A percentile compares a stretch with the other conserved stretches of the same genome.
Evolutionary conservation across 2,888 invertebrate species (phyloP).

Genomic region (Geophilus truncorum): DNA sequence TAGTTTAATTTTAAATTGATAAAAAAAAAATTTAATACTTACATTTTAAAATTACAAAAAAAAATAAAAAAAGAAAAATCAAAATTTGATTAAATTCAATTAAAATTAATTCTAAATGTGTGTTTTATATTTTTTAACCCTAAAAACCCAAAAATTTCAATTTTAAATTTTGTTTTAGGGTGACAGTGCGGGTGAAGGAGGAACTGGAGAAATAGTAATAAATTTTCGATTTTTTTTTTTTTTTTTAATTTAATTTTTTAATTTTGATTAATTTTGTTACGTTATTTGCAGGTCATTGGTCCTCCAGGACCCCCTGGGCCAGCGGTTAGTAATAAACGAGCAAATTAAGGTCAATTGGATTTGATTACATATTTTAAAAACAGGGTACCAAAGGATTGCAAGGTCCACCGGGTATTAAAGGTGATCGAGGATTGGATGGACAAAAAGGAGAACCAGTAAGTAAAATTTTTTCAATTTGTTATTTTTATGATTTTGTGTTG

Average conservation of each 20-base stretch:
- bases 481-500: too few species aligned
- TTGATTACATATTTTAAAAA: not conserved
- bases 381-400: constrained; percentile 57
- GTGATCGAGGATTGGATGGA: constrained; percentile 77
- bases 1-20: constrained; percentile 25
- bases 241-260: too few species aligned
- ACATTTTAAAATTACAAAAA: not conserved
- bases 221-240: too few species aligned
- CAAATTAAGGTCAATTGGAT: not conserved
- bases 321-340: constrained; percentile 51
- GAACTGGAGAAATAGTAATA: constrained; percentile 54
- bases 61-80: not conserved
- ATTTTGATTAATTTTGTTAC: not conserved
- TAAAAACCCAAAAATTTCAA: too few species aligned
- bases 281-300: constrained; percentile 49
- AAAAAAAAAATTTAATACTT: not conserved
- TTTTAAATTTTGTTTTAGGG: constrained; percentile 58
- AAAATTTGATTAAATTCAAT: too few species aligned
- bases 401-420: constrained; percentile 79
- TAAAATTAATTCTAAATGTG: too few species aligned
- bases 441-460: constrained; percentile 75
- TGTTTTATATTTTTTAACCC: too few species aligned
- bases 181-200: constrained; percentile 73
- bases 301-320: constrained; percentile 66
- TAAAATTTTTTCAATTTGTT: constrained; percentile 22